Base-by-base conservation (phyloP, 2,888 invertebrate species). In the Catocala sponsa region DNA sequence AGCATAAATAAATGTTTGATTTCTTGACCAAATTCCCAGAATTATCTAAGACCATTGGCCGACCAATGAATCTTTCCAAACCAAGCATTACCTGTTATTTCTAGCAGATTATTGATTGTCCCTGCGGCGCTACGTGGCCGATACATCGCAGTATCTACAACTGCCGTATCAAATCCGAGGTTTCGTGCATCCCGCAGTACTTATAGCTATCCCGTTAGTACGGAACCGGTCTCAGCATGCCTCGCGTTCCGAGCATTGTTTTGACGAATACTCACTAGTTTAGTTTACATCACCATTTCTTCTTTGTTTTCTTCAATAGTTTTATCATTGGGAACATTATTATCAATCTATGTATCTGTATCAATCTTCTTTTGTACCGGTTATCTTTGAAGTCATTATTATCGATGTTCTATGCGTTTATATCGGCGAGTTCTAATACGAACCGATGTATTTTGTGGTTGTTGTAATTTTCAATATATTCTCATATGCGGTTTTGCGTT, bases 161-260 rank as follows among this genome's bases (percentile, higher is more conserved):
- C 66, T 72, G 74, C 81, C 83, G 80, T 79, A 78, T 83, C 82
- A 74, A 83, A 85, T 82, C 70, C 35, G 59, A 53, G 56, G 70
- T 74, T 80, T 82, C 77, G 80, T 85, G 77, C 80, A 74, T 82
- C 76, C 71, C 70, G 59, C 62, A 62, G 70, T 67, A 75, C 78
- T 79, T 75, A 72, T 71, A 74, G 77, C 77, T 75, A 78, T 90
- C 83, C 90, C 90, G 90, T 90, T 90, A 90, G 72, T 47, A 48
- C 55, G 74, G 46, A 87, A 90, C 90, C 90, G 90, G 90, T 90
- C 86, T 74, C 63, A 71, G 70, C 76, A 74, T 79, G 75, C 74
- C 65, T 63, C 58, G 84, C 88, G 84, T 88, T 84, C 86, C 79
- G 69, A 73, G 81, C 82, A 85, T 88, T 85, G 81, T 84, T 84